These are phyloP conservation scores for Drosophila jambulina DNA, from an alignment of 1,140 invertebrate species.

Conservation along the genomic window DNA sequence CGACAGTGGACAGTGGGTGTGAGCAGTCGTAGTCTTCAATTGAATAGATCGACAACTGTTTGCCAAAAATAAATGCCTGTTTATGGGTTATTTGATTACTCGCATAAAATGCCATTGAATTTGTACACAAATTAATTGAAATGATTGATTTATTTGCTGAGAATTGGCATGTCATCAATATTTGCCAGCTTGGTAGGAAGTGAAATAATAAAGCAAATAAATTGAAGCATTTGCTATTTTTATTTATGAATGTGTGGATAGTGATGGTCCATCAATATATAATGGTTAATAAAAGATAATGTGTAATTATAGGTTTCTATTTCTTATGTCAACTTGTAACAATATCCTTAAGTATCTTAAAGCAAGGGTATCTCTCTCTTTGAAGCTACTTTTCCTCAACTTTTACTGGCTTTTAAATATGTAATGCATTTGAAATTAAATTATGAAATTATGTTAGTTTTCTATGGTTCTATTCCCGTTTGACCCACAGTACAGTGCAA, in stretches of 20 bases:
- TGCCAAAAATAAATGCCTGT: slow-evolving; percentile 24
- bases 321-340: not conserved
- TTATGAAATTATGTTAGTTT: too few relatives aligned
- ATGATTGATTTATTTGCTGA: slow-evolving; percentile 20
- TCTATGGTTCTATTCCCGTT: too few relatives aligned
- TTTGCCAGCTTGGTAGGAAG: not conserved
- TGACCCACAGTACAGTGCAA: slow-evolving; percentile 35
- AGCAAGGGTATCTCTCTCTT: not conserved
- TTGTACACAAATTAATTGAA: slow-evolving; percentile 28
- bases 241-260: not conserved
- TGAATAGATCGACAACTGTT: slow-evolving; percentile 20
- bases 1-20: slow-evolving; percentile 44
- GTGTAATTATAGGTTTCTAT: not conserved
- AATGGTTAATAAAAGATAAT: not conserved
- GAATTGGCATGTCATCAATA: slow-evolving; percentile 5
- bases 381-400: not conserved
- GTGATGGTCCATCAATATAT: not conserved
- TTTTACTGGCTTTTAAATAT: not conserved
- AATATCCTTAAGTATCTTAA: not conserved
- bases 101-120: slow-evolving; percentile 25
- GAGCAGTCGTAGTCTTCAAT: slow-evolving; percentile 8
- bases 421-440: not conserved
- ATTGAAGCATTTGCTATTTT: not conserved
- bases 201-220: slow-evolving; percentile 21
- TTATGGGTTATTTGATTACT: slow-evolving; percentile 18